These are phyloP conservation scores for Cerastis rubricosa DNA, from an alignment of 2,888 invertebrate genomes.

Conservation along the genomic window DNA sequence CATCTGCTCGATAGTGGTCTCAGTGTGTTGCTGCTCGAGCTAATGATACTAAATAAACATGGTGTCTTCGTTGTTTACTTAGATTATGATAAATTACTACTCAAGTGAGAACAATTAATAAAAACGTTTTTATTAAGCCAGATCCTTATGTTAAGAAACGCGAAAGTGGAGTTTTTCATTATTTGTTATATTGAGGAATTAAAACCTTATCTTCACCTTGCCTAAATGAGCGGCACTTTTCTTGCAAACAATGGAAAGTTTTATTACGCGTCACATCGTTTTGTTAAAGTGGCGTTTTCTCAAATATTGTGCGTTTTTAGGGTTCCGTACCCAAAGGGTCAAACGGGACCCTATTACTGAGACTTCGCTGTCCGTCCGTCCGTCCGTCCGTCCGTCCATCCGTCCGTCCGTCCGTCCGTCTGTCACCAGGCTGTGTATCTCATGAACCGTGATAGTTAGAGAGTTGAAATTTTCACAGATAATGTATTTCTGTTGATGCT, in stretches of 20 bases:
- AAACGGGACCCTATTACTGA: too few species aligned
- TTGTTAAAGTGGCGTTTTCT: neutral
- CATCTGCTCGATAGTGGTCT: constrained; percentile 17
- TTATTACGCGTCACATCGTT: neutral
- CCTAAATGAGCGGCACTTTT: neutral
- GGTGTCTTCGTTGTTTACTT: neutral
- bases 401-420: too few species aligned
- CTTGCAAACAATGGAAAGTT: neutral
- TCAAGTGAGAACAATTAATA: neutral
- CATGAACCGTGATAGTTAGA: too few species aligned
- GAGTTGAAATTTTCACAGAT: too few species aligned
- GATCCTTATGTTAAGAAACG: neutral
- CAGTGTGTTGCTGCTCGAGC: neutral
- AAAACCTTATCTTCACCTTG: neutral
- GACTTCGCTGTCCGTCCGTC: too few species aligned
- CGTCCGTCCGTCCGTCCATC: too few species aligned
- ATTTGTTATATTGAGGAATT: neutral
- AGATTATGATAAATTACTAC: neutral
- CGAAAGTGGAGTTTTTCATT: neutral
- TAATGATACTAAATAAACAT: neutral
- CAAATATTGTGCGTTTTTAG: neutral
- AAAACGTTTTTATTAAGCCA: neutral
- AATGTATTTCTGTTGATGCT: too few species aligned
- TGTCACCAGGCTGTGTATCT: too few species aligned
- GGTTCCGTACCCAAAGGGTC: too few species aligned